Conservation (phyloP, 2,888 invertebrate genomes). For the Eulithis prunata region DNA sequence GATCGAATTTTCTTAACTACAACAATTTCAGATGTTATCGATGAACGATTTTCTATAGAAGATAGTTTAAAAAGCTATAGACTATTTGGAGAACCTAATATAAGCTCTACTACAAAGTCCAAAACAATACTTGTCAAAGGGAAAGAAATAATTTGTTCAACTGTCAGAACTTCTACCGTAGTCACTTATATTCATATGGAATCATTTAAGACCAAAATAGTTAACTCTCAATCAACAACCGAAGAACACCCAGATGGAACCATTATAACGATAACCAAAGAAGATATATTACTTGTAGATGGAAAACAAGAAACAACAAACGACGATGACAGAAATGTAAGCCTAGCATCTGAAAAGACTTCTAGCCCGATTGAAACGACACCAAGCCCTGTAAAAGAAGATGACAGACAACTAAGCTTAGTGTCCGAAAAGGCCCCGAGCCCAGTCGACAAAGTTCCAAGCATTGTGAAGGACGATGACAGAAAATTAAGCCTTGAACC, state of each 20-base stretch:
- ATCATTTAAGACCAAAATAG: constrained; percentile 15
- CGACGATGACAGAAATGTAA: constrained; percentile 15
- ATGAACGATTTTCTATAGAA: constrained; percentile 14
- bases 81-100: constrained; percentile 12
- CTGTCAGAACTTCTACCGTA: neutral
- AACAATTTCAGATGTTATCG: constrained; percentile 37
- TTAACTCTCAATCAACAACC: neutral
- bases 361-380: constrained; percentile 6
- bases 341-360: neutral
- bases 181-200: constrained; percentile 16
- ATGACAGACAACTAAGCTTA: too few species aligned
- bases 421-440: too few species aligned
- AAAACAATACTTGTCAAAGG: constrained; percentile 3
- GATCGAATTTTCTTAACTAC: constrained; percentile 38
- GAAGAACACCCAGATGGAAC: constrained; percentile 28
- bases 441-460: constrained; percentile 11
- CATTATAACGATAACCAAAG: constrained; percentile 18
- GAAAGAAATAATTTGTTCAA: constrained; percentile 5
- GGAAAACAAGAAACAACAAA: neutral
- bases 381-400: too few species aligned
- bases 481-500: constrained; percentile 15
- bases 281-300: constrained; percentile 24
- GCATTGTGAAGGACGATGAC: constrained; percentile 4
- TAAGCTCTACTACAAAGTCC: neutral
- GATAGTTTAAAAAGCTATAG: constrained; percentile 11